These are phyloP conservation scores for Drosophila siamana DNA, from an alignment of 2,888 invertebrate species.

Conservation along the genomic window DNA sequence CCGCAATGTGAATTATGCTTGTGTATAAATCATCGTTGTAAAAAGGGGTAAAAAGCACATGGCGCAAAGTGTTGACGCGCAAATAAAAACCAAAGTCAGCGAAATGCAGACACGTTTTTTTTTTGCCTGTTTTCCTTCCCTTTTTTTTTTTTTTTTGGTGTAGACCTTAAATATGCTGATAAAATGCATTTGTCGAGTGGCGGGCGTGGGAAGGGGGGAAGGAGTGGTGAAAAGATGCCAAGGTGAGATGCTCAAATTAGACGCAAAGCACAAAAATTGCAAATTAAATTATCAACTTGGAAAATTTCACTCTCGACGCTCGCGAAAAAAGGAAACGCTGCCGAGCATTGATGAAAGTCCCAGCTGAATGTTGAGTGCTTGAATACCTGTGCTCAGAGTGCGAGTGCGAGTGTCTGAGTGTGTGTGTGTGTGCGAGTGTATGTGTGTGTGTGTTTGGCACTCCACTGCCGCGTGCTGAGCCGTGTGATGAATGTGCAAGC, in stretches of 20 bases:
- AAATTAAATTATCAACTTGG: conserved; percentile 78
- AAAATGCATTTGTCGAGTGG: conserved; percentile 41
- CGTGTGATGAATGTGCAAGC: conserved; percentile 79
- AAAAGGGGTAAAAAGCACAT: background rate
- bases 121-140: no score
- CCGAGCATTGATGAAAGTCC: conserved; percentile 59
- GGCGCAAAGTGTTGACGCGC: background rate
- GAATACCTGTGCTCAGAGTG: conserved; percentile 20
- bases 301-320: conserved; percentile 59
- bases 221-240: conserved; percentile 45
- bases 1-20: background rate
- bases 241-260: conserved; percentile 75
- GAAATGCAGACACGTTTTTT: conserved; percentile 5
- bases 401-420: conserved; percentile 8
- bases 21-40: background rate
- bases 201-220: background rate
- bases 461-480: conserved; percentile 66
- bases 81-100: conserved; percentile 30
- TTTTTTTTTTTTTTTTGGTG: no score
- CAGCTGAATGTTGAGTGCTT: conserved; percentile 25
- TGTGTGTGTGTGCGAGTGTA: conserved; percentile 13
- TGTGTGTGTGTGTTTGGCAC: conserved; percentile 26
- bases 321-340: conserved; percentile 28
- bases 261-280: conserved; percentile 60
- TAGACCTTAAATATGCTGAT: conserved; percentile 46